Conservation (phyloP, 2,113 vertebrate genomes). For the Ailuropoda melanoleuca region DNA sequence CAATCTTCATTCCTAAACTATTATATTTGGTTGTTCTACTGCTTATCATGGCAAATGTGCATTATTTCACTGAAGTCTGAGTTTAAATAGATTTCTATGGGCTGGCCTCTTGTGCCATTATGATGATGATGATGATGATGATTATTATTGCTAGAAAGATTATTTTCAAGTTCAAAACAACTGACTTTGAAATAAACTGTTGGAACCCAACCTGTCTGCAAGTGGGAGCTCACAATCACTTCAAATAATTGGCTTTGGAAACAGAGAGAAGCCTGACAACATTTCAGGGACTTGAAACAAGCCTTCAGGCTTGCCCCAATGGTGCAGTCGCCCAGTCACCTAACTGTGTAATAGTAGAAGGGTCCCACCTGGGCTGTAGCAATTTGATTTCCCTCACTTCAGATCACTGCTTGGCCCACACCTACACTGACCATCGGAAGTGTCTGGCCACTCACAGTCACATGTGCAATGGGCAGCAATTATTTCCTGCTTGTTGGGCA, state of each 20-base stretch:
- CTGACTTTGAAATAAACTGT: conserved; percentile 4
- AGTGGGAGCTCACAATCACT: neutral
- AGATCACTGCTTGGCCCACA: neutral
- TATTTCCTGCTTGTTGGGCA: neutral
- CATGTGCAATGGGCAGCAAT: neutral
- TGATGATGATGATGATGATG: neutral
- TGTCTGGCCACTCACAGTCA: neutral
- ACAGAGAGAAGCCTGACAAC: neutral
- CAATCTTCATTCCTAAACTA: neutral
- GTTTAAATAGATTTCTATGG: neutral
- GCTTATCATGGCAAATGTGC: neutral
- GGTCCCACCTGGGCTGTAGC: neutral
- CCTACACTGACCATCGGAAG: neutral
- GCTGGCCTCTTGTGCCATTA: neutral
- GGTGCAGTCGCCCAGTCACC: neutral
- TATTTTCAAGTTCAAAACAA: conserved; percentile 57
- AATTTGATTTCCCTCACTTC: neutral
- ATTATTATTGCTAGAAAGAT: neutral
- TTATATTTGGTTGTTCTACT: neutral
- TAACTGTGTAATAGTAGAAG: neutral
- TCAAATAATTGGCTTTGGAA: conserved; percentile 42
- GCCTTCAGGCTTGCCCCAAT: neutral
- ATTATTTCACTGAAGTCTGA: neutral
- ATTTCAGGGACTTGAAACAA: neutral
- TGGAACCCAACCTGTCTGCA: neutral